These are phyloP conservation scores for Sprattus sprattus DNA, from an alignment of 2,113 vertebrate genomes.

Conservation along the genomic window DNA sequence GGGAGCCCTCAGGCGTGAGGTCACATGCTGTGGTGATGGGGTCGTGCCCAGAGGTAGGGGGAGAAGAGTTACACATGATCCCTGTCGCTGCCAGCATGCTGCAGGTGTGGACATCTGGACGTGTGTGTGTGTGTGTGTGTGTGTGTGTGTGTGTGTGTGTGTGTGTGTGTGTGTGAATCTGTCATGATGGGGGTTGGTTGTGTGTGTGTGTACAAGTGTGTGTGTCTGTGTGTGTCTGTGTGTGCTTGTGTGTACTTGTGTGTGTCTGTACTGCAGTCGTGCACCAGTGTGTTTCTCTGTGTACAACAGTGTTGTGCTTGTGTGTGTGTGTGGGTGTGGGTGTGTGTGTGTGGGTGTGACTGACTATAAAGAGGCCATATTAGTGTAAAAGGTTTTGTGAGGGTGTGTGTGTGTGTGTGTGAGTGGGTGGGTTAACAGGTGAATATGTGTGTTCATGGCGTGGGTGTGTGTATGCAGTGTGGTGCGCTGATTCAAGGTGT, in stretches of 20 bases:
- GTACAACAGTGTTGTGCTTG: neutral
- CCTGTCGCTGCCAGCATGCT: neutral
- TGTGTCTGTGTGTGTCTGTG: neutral
- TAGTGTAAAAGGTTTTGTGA: neutral
- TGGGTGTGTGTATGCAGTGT: constrained; percentile 23
- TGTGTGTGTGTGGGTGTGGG: too few species aligned
- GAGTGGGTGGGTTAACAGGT: neutral
- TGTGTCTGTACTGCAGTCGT: neutral
- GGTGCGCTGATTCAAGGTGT: neutral
- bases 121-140: neutral
- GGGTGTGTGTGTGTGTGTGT: neutral
- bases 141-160: neutral
- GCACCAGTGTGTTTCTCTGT: neutral
- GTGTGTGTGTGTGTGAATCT: neutral
- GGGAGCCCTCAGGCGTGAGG: too few species aligned
- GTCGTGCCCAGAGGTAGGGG: too few species aligned
- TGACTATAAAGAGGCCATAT: too few species aligned
- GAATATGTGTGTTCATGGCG: neutral
- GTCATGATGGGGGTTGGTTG: neutral
- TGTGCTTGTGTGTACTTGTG: neutral
- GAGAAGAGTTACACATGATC: neutral
- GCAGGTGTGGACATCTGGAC: neutral
- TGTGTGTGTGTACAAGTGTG: neutral
- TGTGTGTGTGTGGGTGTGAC: too few species aligned
- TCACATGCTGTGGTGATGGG: too few species aligned